Base-by-base conservation (phyloP, 1,140 invertebrate species). In the Agrypnia vestita region DNA sequence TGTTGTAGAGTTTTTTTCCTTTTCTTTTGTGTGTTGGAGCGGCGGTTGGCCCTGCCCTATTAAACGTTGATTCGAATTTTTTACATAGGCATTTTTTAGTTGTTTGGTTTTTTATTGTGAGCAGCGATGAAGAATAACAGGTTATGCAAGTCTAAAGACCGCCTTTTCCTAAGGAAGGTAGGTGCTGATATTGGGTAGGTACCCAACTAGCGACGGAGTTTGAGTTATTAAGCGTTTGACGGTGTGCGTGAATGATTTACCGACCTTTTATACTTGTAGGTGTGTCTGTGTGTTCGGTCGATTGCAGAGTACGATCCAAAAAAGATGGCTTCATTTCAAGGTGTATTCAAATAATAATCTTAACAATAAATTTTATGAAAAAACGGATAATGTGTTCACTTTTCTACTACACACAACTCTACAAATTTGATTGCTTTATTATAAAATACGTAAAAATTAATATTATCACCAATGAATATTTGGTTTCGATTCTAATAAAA, bases 101-200 rank as follows among this genome's bases (percentile, higher is more conserved):
- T 35, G 25, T 35, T 35, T 35, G 25, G 25, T 35, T 49, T 56
- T 72, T 82, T 80, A 77, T 78, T 80, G 73, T 73, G 44, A 56
- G 64, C 67, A 79, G 25, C 80, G 72, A 46, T 61, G 73, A 77
- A 55, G 81, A 62, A 80, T 64, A 82, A 82, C 78, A 75, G 81
- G 81, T 82, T 80, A 67, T 78, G 76, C 78, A 71, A 80, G 81
- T 82, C 51, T 72, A 56, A 69, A 82, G 81, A 78, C 81, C 81
- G 81, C 81, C 81, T 82, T 76, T 75, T 19, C 53, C 49, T 73
- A 61, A 64, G 55, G 44, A 67, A 78, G 62, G 53, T 78, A 76
- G 56, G 73, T 59, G 73, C 53, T 61, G 73, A 76, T 62, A 76
- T 64, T 64, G 46, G 47, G 69, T 73, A 43, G 69, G 69, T 73